Evolutionary conservation across 2,113 vertebrate genomes (phyloP).

Genomic region (Isichthys henryi): DNA sequence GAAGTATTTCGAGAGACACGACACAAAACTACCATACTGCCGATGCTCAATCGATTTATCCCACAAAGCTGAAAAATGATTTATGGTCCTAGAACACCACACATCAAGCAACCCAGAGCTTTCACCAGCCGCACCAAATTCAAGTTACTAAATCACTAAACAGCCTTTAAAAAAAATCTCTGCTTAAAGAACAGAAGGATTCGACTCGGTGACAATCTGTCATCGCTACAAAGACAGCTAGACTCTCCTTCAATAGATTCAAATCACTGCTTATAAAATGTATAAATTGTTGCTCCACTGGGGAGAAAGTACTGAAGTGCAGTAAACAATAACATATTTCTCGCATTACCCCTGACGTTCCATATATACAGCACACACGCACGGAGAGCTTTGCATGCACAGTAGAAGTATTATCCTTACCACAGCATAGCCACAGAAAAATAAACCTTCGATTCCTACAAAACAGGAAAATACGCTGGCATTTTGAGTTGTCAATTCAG

Average conservation of each 20-base stretch:
- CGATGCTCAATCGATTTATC: not conserved
- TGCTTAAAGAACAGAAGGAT: not conserved
- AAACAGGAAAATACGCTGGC: conserved; percentile 5
- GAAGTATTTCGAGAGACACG: not conserved
- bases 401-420: not conserved
- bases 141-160: not conserved
- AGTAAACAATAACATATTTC: not conserved
- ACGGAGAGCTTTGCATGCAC: not conserved
- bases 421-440: not conserved
- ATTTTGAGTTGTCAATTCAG: conserved; percentile 19
- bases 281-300: not conserved
- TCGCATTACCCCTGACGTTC: not conserved
- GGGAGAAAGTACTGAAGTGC: not conserved
- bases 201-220: not conserved
- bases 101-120: not conserved
- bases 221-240: not conserved
- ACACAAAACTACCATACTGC: not conserved
- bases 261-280: not conserved
- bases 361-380: not conserved
- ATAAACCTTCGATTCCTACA: not conserved
- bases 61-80: not conserved
- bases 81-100: not conserved
- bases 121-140: not conserved
- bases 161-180: not conserved
- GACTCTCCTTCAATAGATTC: not conserved